Percentiles rank a stretch among this genome's conserved stretches.
Conservation (phyloP, 1,140 invertebrate genomes). For the Radopholus similis region DNA sequence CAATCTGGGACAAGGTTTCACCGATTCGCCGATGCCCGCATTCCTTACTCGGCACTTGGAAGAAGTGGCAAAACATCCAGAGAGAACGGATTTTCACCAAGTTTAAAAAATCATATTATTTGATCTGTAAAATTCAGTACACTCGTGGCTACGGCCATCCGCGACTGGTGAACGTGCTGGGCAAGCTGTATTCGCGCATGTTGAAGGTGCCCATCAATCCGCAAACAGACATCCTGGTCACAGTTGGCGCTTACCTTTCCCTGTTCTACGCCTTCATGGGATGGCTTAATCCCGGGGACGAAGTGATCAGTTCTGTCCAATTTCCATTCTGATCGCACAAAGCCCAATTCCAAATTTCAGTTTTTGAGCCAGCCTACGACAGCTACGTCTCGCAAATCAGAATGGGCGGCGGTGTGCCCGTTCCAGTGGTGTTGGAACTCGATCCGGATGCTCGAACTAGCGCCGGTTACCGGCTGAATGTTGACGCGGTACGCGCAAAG, state of each 20-base stretch:
- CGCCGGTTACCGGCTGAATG: slow-evolving; percentile 83
- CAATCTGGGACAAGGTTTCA: slow-evolving; percentile 95
- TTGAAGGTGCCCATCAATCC: slow-evolving; percentile 74
- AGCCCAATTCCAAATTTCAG: slow-evolving; percentile 68
- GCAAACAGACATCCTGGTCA: slow-evolving; percentile 78
- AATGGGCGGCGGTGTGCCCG: slow-evolving; percentile 78
- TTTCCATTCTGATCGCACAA: not conserved
- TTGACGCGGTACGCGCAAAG: slow-evolving; percentile 73
- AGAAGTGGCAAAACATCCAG: slow-evolving; percentile 67
- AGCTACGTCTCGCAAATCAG: slow-evolving; percentile 90
- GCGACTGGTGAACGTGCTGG: slow-evolving; percentile 76
- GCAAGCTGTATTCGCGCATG: slow-evolving; percentile 78
- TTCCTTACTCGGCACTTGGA: slow-evolving; percentile 76
- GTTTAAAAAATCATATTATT: not conserved
- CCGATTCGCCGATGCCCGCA: slow-evolving; percentile 81
- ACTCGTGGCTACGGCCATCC: slow-evolving; percentile 75
- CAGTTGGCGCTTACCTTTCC: slow-evolving; percentile 84
- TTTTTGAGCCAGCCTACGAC: slow-evolving; percentile 97
- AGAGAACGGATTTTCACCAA: slow-evolving; percentile 79
- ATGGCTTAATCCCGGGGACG: slow-evolving; percentile 69
- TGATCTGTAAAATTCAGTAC: slow-evolving; percentile 65
- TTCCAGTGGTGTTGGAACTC: slow-evolving; percentile 80
- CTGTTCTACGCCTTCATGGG: slow-evolving; percentile 78
- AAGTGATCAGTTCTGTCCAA: slow-evolving; percentile 65
- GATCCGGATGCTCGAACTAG: slow-evolving; percentile 64